Evolutionary conservation across 2,113 vertebrate genomes (phyloP), one percentile per base, ranked within the genome.

Genomic region (Apodemus sylvaticus): DNA sequence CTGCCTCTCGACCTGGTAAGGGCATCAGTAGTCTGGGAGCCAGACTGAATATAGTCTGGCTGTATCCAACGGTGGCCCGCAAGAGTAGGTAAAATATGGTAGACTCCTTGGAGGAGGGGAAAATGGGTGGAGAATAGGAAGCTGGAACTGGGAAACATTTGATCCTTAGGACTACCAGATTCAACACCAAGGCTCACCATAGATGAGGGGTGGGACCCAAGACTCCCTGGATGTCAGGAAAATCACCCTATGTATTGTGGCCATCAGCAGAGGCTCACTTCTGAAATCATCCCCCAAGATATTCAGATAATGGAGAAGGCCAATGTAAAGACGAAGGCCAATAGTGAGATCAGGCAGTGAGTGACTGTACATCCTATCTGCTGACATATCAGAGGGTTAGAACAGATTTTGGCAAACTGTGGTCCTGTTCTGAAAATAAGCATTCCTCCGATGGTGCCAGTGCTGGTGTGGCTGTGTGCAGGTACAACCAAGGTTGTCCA

Each of bases 1-100:
- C 99, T 51, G 91, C 98, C 96, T 98, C 98, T 16, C 97, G 98
- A 93, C 98, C 98, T 39, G 99, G 99, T 99, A 98, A 98, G 98
- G 24, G 87, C 85, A 3, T 39, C 11, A 34, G 94, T 22, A 66
- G 76, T 64, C 8, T 19, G 0, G 45, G 5, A 66, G 20, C 20
- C 66, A 13, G 22, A 0, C 31, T 0, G 0, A 7, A 24, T 10
- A 10, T 5, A 31, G 8, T 39, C 39, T 66, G 1, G 12, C n/a
- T 16, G 17, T 36, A 4, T 0, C 42, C 24, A 5, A 22, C 4
- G 17, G 10, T 4, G 39, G 31, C 48, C 62, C 55, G 24, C 7
- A 31, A 39, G 64, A 16, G 70, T 34, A 20, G n/a, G 16, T 3
- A 3, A 45, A 64, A 31, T 66, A 9, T 45, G 39, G 26, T 34